These are phyloP conservation scores for Lamellibrachia satsuma DNA, from an alignment of 2,888 invertebrate genomes.

Conservation along the genomic window DNA sequence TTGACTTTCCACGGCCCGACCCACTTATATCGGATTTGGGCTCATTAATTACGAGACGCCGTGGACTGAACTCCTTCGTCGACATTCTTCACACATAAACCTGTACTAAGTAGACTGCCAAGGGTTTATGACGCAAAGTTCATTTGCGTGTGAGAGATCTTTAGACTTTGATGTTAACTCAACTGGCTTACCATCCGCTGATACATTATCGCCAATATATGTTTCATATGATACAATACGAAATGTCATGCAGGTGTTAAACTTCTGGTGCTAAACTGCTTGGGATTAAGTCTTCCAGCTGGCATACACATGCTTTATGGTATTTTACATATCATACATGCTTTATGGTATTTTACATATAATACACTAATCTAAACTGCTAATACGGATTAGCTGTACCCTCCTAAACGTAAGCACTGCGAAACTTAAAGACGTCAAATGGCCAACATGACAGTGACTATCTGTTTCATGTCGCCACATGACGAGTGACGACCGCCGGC, in stretches of 20 bases:
- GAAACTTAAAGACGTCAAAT: not conserved
- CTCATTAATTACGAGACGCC: constrained; percentile 4
- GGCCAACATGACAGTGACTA: not conserved
- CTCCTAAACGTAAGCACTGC: not conserved
- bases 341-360: not conserved
- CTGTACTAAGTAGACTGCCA: not conserved
- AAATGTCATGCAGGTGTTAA: too few relatives aligned
- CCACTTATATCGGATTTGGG: not conserved
- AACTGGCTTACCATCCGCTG: not conserved
- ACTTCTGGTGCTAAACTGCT: not conserved
- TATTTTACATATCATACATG: not conserved
- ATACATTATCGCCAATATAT: not conserved
- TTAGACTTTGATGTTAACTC: constrained; percentile 1
- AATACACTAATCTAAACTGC: not conserved
- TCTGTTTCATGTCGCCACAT: not conserved
- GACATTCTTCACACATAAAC: not conserved
- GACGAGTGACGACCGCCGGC: not conserved
- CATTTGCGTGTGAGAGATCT: not conserved
- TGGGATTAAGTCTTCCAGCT: not conserved
- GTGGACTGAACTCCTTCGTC: not conserved
- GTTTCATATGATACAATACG: not conserved
- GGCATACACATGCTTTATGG: not conserved
- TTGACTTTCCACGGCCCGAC: not conserved
- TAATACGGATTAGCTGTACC: not conserved
- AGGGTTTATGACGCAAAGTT: not conserved